Conservation (phyloP, 1,140 invertebrate species). For the Bombus superbus region DNA sequence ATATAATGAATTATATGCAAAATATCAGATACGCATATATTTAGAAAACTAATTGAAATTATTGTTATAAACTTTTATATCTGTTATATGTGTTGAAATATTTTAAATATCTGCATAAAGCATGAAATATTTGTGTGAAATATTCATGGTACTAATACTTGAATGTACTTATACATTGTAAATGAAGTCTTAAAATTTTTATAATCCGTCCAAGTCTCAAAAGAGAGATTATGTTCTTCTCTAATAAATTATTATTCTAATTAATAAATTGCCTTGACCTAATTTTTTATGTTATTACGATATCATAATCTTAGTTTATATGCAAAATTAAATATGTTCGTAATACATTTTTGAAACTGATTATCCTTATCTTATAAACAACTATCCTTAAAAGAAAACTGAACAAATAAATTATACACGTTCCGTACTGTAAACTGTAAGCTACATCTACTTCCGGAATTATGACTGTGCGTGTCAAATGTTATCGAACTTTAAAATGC, state of each 20-base stretch:
- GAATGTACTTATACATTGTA: slow-evolving; percentile 27
- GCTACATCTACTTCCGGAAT: slow-evolving; percentile 52
- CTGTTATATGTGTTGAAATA: slow-evolving; percentile 41
- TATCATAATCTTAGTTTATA: slow-evolving; percentile 15
- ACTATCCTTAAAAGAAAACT: not conserved
- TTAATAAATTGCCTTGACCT: slow-evolving; percentile 41
- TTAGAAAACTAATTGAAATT: slow-evolving; percentile 5
- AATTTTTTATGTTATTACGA: slow-evolving; percentile 27
- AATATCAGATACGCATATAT: not conserved
- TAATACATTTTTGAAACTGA: slow-evolving; percentile 8
- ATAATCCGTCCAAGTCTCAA: slow-evolving; percentile 54
- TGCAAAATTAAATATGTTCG: not conserved
- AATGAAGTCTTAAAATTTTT: slow-evolving; percentile 44
- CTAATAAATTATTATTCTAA: slow-evolving; percentile 65
- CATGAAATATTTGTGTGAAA: slow-evolving; percentile 60
- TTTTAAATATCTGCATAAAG: not conserved
- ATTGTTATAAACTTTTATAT: slow-evolving; percentile 26
- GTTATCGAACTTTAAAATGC: slow-evolving; percentile 60
- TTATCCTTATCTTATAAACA: slow-evolving; percentile 19
- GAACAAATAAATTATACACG: not conserved
- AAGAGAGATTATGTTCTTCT: slow-evolving; percentile 12
- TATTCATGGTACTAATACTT: slow-evolving; percentile 37
- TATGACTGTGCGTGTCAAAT: slow-evolving; percentile 56
- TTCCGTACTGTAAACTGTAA: not conserved
- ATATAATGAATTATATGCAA: slow-evolving; percentile 4